Evolutionary conservation across 1,140 invertebrate species (phyloP).

Genomic region (Chionoecetes opilio): DNA sequence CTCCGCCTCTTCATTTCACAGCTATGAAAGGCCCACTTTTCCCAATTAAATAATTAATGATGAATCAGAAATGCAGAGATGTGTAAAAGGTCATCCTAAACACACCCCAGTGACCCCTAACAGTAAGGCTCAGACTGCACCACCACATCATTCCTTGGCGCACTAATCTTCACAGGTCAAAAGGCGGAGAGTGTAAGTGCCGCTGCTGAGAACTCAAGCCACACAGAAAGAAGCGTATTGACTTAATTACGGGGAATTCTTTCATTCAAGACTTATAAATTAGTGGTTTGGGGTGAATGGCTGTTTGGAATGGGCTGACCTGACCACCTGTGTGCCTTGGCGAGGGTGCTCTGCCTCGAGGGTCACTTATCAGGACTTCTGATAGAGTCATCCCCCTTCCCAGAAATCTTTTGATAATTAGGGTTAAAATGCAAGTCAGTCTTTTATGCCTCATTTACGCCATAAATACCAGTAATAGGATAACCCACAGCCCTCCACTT

Average conservation of each 20-base stretch:
- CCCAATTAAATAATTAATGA: slow-evolving; percentile 68
- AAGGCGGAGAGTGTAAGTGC: slow-evolving; percentile 34
- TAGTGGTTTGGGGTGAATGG: slow-evolving; percentile 53
- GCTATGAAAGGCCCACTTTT: slow-evolving; percentile 73
- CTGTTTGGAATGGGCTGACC: slow-evolving; percentile 47
- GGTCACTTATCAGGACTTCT: slow-evolving; percentile 37
- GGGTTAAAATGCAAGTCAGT: slow-evolving; percentile 49
- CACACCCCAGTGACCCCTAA: background rate
- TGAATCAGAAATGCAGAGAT: slow-evolving; percentile 52
- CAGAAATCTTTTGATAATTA: slow-evolving; percentile 24
- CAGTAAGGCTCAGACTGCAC: slow-evolving; percentile 1
- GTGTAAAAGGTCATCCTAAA: background rate
- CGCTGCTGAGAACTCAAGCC: slow-evolving; percentile 41
- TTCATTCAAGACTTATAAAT: slow-evolving; percentile 46
- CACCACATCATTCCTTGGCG: background rate
- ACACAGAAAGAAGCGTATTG: slow-evolving; percentile 33
- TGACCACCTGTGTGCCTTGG: slow-evolving; percentile 2
- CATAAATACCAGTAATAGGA: background rate
- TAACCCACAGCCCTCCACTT: background rate
- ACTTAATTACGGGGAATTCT: slow-evolving; percentile 55
- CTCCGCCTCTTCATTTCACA: slow-evolving; percentile 66
- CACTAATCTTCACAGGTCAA: slow-evolving; percentile 38
- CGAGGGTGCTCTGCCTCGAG: slow-evolving; percentile 31
- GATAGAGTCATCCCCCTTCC: background rate
- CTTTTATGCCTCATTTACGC: slow-evolving; percentile 40